A percentile compares a stretch with the other conserved stretches of the same genome.
These are phyloP conservation scores for Peromyscus attwateri DNA, from an alignment of 2,797 vertebrate species.

Conservation along the genomic window DNA sequence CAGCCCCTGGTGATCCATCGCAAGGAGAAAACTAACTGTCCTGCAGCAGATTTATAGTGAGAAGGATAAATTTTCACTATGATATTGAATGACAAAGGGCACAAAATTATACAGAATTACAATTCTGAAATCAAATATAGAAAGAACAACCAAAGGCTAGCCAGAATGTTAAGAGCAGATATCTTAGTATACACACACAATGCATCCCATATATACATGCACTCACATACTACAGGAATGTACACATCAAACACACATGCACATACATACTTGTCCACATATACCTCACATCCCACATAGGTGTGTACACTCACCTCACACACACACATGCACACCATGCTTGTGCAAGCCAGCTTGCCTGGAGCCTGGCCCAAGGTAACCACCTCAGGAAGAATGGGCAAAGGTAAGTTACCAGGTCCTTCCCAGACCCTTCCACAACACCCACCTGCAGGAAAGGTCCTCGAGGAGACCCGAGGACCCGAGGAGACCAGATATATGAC, in stretches of 20 bases:
- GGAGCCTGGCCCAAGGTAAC: background rate
- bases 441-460: background rate
- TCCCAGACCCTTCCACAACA: background rate
- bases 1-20: background rate
- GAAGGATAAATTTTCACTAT: background rate
- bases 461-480: background rate
- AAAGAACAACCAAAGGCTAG: background rate
- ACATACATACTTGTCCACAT: accelerated
- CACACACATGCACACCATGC: background rate
- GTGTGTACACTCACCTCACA: too few relatives aligned
- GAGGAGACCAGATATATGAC: too few relatives aligned
- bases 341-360: background rate
- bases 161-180: background rate
- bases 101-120: background rate
- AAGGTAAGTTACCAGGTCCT: background rate
- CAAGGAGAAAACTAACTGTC: background rate
- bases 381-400: background rate
- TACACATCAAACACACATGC: background rate
- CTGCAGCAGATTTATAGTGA: background rate
- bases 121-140: background rate
- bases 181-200: background rate
- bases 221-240: accelerated
- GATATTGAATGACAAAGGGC: background rate
- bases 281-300: accelerated
- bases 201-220: background rate